Conservation (phyloP, 37 sponge, comb jelly and placozoan species). For the Chondrosia reniformis region DNA sequence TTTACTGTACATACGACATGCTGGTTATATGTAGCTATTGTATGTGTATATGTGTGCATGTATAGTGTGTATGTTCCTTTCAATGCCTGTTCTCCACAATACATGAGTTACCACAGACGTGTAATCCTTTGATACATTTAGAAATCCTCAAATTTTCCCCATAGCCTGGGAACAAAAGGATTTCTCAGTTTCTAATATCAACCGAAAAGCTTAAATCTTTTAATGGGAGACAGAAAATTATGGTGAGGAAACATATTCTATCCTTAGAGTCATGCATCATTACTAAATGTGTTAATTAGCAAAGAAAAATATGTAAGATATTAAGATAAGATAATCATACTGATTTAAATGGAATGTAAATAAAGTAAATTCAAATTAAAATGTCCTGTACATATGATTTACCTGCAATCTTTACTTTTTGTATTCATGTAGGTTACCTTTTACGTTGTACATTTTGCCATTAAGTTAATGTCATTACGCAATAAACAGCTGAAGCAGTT, state of each 20-base stretch:
- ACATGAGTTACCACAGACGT: background rate
- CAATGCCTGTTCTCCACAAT: background rate
- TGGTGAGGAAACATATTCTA: background rate
- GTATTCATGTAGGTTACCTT: background rate
- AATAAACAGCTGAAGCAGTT: background rate
- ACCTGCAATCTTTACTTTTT: background rate
- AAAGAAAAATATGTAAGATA: too few species aligned
- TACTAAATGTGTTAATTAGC: background rate
- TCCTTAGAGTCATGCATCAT: background rate
- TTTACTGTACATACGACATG: background rate
- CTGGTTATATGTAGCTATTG: background rate
- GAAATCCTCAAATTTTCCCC: background rate
- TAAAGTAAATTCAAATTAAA: too few species aligned
- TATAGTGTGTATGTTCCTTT: background rate
- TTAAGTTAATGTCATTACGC: background rate
- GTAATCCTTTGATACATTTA: background rate
- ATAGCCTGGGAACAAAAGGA: conserved; percentile 3
- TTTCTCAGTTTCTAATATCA: conserved; percentile 7
- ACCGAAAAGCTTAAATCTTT: conserved; percentile 11
- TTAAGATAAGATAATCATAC: too few species aligned
- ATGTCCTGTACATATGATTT: too few species aligned
- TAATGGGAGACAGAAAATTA: conserved; percentile 16
- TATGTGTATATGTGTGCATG: background rate
- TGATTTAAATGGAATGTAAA: too few species aligned
- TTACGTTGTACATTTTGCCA: conserved; percentile 11